Percentiles rank a stretch among this genome's conserved stretches.
These are phyloP conservation scores for Aricia artaxerxes DNA, from an alignment of 2,888 invertebrate genomes.

Conservation along the genomic window DNA sequence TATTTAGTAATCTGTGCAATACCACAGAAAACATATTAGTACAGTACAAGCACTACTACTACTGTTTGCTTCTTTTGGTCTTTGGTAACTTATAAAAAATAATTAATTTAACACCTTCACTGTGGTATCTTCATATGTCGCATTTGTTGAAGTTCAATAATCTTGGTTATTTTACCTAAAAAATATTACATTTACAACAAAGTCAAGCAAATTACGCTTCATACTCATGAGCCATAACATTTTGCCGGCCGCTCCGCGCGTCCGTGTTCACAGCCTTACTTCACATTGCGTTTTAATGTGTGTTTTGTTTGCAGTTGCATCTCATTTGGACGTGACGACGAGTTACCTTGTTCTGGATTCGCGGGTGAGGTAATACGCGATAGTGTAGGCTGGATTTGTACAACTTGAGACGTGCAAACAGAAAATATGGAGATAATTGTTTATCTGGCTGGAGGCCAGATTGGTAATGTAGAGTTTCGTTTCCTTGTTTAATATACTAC, in stretches of 20 bases:
- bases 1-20: too few relatives aligned
- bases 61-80: too few relatives aligned
- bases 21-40: too few relatives aligned
- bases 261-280: neutral
- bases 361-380: conserved; percentile 23
- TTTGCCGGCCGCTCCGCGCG: neutral
- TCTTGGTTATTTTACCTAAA: too few relatives aligned
- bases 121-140: neutral
- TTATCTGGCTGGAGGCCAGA: conserved; percentile 5
- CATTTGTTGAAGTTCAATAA: too few relatives aligned
- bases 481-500: neutral
- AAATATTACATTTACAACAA: neutral
- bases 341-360: conserved; percentile 28
- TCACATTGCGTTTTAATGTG: conserved; percentile 2
- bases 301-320: conserved; percentile 27
- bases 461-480: neutral
- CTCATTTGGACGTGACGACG: conserved; percentile 11
- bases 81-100: too few relatives aligned
- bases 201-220: neutral
- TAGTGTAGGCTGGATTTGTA: conserved; percentile 12
- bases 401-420: neutral
- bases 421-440: neutral
- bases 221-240: neutral
- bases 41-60: too few relatives aligned
- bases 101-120: too few relatives aligned